Base-by-base conservation (phyloP, 2,888 invertebrate genomes). In the Cetonia aurata region DNA sequence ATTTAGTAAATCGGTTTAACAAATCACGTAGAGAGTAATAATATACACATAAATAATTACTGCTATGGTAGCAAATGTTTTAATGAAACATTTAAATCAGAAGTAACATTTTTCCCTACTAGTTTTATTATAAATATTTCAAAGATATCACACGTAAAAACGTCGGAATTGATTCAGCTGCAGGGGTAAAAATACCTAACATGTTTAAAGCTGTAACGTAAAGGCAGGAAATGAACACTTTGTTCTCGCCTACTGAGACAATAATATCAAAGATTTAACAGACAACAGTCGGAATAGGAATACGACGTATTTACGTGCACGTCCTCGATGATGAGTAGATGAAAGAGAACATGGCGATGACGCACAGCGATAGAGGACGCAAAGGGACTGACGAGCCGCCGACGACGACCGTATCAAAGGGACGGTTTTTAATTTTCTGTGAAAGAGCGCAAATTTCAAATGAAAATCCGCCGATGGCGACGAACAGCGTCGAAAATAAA, bases 361-460 rank as follows among this genome's bases (percentile, higher is more conserved):
- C 15, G 53, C 25, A n/a, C 31, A 31, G 13, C 25, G 25, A 57
- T 1, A 37, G 56, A 37, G 56, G 41, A 10, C 10, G 19, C 17
- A 50, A 10, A 50, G 33, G 33, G 15, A 62, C 31, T 15, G 33
- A 33, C 12, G 48, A 19, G 12, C 15, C 42, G 13, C 42, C 19
- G 17, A 42, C 9, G 42, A 59, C 42, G 59, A 9, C n/a, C 48
- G 62, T 62, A 62, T 62, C 62, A 62, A 62, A 62, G 62, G 48
- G 48, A 50, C 62, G 62, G 62, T 68, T 57, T 67, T 68, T 57
- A 57, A 68, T 68, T 57, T 57, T 56, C 67, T 56, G 67, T 67
- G 67, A 67, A 67, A 67, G 56, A 67, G 48, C 57, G 69, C 69
- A 44, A 69, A 59, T 69, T 69, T 69, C 59, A 69, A 69, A 59